Evolutionary conservation across 2,113 vertebrate species (phyloP), one percentile per base, ranked within the genome.

Genomic region (Chaenocephalus aceratus): DNA sequence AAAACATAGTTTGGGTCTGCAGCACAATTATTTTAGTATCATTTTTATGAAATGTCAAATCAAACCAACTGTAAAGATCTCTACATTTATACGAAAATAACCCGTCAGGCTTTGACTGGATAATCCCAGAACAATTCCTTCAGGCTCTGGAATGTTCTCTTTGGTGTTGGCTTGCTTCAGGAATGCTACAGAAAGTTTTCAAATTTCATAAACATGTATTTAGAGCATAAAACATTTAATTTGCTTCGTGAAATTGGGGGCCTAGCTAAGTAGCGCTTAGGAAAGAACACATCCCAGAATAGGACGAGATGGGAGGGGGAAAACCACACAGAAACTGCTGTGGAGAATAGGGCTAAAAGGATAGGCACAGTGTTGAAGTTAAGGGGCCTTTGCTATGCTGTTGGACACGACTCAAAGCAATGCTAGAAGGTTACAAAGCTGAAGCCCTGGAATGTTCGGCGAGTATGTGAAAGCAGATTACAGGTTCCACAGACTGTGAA

Each of bases 151-250:
- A 89, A 86, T 88, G 81, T 82, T 88, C 71, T 59, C 56, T 83
- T 73, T 58, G 66, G 72, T 74, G 77, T 86, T 81, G 82, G 72
- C 75, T 58, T 46, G 44, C 70, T 30, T 71, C 41, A 86, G 89
- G 89, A 93, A 92, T 91, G 90, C 79, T 86, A 83, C 87, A 88
- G 73, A 68, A 81, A 62, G 60, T 86, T 87, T 36, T 75, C 63
- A 83, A 92, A 88, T 88, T 91, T 93, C 84, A 90, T 88, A 85
- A 93, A 92, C 90, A 90, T 91, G 66, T 88, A 91, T 88, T 92
- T 92, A 91, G 69, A 84, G 83, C 70, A 18, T 26, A 70, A 62
- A 89, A 60, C 80, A 57, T 91, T 91, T 88, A 62, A 85, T 92
- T 88, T 85, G 69, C 81, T 87, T 80, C 67, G 82, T 78, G 54